phyloP scores from a whole-genome alignment of 2,797 vertebrate species.

The Enteromius mattozi region DNA sequence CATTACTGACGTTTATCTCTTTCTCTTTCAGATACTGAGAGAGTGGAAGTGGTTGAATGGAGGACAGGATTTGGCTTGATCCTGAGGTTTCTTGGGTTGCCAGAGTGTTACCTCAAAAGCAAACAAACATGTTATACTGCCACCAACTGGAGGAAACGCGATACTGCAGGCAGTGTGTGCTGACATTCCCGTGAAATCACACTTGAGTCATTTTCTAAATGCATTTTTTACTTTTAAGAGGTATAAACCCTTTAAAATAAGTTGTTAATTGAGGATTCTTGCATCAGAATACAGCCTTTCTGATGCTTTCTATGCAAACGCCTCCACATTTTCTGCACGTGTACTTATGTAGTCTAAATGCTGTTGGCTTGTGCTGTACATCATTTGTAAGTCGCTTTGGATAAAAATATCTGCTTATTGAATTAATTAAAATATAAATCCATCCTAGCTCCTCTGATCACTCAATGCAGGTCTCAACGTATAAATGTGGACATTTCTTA shows the following conservation, averaged over 20 bases:
- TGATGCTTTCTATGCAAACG: not conserved
- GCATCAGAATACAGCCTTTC: not conserved
- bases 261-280: not conserved
- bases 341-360: not conserved
- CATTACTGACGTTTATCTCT: not conserved
- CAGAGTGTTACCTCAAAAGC: not conserved
- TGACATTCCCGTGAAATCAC: not conserved
- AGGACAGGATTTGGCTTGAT: slow-evolving; percentile 72
- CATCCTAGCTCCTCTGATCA: not conserved
- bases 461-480: not conserved
- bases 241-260: not conserved
- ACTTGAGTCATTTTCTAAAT: not conserved
- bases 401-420: not conserved
- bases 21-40: slow-evolving; percentile 72
- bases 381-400: slow-evolving; percentile 2
- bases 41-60: slow-evolving; percentile 79
- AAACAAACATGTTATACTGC: slow-evolving; percentile 58
- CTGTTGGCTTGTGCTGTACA: not conserved
- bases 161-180: slow-evolving; percentile 55
- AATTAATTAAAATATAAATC: not conserved
- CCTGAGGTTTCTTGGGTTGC: not conserved
- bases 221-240: not conserved
- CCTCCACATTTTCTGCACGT: not conserved
- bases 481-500: not conserved
- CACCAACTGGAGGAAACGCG: slow-evolving; percentile 66